Percentiles rank a stretch among this genome's conserved stretches.
Conservation (phyloP, 1,140 invertebrate genomes). For the Bursaphelenchus mucronatus region DNA sequence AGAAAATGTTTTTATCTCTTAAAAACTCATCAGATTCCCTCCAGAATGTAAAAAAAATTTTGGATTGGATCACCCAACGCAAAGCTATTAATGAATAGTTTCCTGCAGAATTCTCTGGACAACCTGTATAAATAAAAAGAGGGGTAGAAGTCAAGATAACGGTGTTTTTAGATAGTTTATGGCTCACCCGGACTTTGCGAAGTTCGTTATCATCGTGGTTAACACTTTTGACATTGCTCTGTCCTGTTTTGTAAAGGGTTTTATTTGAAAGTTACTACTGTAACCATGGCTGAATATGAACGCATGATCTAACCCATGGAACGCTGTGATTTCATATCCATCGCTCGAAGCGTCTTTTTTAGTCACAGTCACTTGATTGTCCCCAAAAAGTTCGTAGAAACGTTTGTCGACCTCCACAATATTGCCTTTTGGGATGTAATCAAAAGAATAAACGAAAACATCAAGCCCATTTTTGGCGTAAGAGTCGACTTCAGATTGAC, state of each 20-base stretch:
- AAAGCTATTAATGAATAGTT: too few relatives aligned
- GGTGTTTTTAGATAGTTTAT: too few relatives aligned
- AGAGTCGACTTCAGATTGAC: constrained; percentile 52
- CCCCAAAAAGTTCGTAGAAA: constrained; percentile 53
- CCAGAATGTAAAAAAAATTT: too few relatives aligned
- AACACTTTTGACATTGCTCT: constrained; percentile 53
- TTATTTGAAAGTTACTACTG: constrained; percentile 54
- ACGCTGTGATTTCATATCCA: constrained; percentile 35
- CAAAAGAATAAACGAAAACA: constrained; percentile 58
- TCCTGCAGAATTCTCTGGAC: too few relatives aligned
- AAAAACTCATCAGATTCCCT: too few relatives aligned
- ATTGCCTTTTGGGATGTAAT: constrained; percentile 52
- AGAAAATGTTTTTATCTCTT: too few relatives aligned
- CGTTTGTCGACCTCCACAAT: constrained; percentile 52
- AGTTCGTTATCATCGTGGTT: constrained; percentile 57
- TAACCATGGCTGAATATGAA: constrained; percentile 59
- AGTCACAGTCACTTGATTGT: constrained; percentile 44
- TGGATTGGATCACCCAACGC: too few relatives aligned
- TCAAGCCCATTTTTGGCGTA: constrained; percentile 41
- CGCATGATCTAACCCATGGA: constrained; percentile 59
- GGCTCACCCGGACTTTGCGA: constrained; percentile 42
- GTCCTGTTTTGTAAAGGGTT: constrained; percentile 53
- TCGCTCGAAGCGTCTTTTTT: constrained; percentile 45
- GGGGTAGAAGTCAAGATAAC: too few relatives aligned
- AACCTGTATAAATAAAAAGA: too few relatives aligned